A percentile compares a stretch with the other conserved stretches of the same genome.
phyloP scores from a whole-genome alignment of 2,888 invertebrate genomes.

The Bedellia somnulentella region DNA sequence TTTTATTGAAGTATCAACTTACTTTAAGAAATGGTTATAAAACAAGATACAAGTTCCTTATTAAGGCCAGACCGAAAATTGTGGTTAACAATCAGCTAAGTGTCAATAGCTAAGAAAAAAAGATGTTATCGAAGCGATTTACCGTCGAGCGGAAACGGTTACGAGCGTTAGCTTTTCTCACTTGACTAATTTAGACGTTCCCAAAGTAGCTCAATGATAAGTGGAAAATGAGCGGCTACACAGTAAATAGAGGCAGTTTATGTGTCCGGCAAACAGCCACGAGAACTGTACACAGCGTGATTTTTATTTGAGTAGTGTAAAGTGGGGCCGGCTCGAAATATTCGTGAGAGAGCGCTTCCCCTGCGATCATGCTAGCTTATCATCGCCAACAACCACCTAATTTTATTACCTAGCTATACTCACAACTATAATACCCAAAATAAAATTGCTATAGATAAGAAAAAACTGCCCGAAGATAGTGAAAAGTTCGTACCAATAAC shows the following conservation, averaged over 20 bases:
- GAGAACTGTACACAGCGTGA: conserved; percentile 57
- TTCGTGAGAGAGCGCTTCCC: conserved; percentile 49
- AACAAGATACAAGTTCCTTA: conserved; percentile 32
- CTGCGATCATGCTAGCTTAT: no score
- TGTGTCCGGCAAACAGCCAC: conserved; percentile 49
- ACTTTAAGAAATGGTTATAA: no score
- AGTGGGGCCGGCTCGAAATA: conserved; percentile 46
- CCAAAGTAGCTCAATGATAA: conserved; percentile 54
- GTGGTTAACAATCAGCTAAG: conserved; percentile 43
- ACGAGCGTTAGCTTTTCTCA: conserved; percentile 56
- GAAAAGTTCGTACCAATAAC: no score
- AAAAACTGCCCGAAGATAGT: no score
- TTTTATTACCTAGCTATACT: no score
- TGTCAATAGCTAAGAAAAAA: conserved; percentile 28
- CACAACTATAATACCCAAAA: no score
- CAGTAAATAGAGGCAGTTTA: conserved; percentile 51
- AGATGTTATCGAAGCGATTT: conserved; percentile 51
- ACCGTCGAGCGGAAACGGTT: conserved; percentile 44
- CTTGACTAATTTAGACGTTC: conserved; percentile 56
- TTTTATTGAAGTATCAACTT: no score
- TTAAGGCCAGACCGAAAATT: conserved; percentile 29
- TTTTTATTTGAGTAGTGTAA: conserved; percentile 53
- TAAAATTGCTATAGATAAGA: no score
- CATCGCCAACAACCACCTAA: no score
- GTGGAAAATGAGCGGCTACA: conserved; percentile 47